Evolutionary conservation across 1,140 invertebrate species (phyloP), one percentile per base, ranked within the genome.

Genomic region (Cyrtorhinus lividipennis): DNA sequence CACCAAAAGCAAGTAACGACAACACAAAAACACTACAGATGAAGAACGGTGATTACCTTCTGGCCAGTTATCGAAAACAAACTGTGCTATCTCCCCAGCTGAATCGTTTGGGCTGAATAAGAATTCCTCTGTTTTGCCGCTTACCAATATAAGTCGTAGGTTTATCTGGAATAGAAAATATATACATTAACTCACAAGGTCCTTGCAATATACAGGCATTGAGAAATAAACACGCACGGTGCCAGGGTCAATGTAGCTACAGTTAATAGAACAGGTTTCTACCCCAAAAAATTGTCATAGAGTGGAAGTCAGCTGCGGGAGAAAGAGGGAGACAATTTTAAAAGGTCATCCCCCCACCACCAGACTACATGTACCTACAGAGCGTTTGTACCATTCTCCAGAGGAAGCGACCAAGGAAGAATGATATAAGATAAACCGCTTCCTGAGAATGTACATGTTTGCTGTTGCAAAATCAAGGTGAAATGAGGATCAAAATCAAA

Each of bases 31-130:
- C 10, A 22, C n/a, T n/a, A n/a, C n/a, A n/a, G n/a, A n/a, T n/a
- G n/a, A n/a, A n/a, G n/a, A n/a, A n/a, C n/a, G n/a, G n/a, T 38
- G 30, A 72, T 79, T 78, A 92, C 88, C 89, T 84, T 90, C 85
- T 61, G 95, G 94, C 96, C 96, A 99, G 77, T 95, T 93, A 75
- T 95, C 94, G 79, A 96, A 98, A 69, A 98, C 94, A 83, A 93
- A 88, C 77, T 98, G 89, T 70, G 95, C 93, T 76, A 99, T 97
- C 77, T 98, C 94, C 68, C 92, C 92, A 68, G 95, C 96, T 62
- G 93, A 96, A 79, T 95, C 93, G 72, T 86, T 90, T 56, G 94
- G 91, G 73, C 84, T 90, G 79, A 98, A 99, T 73, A 96, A 81
- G 80, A 95, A 98, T 81, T 98, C 95, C 83, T 96, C 95, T 75